phyloP scores from a whole-genome alignment of 2,797 vertebrate species.

The Pristis pectinata region DNA sequence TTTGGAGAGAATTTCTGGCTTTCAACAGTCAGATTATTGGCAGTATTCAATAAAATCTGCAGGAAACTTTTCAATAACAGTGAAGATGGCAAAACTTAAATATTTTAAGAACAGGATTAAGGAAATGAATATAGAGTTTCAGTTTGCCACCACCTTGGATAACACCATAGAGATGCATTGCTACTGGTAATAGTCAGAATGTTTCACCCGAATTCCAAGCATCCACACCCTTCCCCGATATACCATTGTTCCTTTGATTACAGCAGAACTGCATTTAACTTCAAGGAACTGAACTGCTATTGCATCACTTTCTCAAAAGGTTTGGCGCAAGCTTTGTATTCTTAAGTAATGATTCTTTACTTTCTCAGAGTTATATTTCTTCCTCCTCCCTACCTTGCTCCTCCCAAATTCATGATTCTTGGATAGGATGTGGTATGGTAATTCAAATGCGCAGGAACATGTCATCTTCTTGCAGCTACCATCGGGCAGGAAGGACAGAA shows the following conservation, averaged over 20 bases:
- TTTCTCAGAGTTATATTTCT: not conserved
- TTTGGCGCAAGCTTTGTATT: not conserved
- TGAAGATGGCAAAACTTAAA: not conserved
- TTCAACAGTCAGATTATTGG: not conserved
- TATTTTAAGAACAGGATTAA: conserved; percentile 8
- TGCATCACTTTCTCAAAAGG: not conserved
- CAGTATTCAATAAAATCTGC: conserved; percentile 16
- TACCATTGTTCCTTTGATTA: not conserved
- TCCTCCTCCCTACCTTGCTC: not conserved
- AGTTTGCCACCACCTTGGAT: not conserved
- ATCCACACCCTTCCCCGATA: not conserved
- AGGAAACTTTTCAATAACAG: not conserved
- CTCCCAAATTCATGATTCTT: not conserved
- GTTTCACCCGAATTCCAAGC: not conserved
- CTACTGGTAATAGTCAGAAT: not conserved
- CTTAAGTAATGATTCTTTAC: not conserved
- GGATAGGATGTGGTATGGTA: not conserved
- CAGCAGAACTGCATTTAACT: not conserved
- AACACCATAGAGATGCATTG: not conserved
- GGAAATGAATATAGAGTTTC: conserved; percentile 2
- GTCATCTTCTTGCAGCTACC: no score
- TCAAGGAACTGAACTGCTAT: not conserved
- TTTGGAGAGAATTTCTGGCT: conserved; percentile 24
- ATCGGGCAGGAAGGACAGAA: no score
- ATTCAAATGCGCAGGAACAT: no score